Conservation (phyloP, 2,113 vertebrate genomes). For the Ptilorrhoa leucosticta region DNA sequence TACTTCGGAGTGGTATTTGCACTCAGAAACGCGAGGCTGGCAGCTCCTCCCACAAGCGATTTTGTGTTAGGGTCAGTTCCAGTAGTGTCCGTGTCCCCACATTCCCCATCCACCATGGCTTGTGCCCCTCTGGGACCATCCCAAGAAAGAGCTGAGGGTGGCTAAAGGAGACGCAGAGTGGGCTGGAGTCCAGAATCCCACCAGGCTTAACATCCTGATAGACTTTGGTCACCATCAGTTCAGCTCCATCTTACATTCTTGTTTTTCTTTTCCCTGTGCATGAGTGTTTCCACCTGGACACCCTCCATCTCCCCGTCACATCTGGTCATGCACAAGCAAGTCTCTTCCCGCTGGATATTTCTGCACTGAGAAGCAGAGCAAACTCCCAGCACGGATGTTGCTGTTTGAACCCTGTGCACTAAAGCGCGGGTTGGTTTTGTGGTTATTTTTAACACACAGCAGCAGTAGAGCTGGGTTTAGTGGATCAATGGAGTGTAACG, state of each 20-base stretch:
- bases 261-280: neutral
- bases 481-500: neutral
- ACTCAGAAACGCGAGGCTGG: neutral
- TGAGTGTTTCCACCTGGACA: neutral
- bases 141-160: neutral
- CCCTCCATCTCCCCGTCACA: neutral
- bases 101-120: neutral
- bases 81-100: neutral
- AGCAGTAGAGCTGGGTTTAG: neutral
- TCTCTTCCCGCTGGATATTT: neutral
- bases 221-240: neutral
- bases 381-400: neutral
- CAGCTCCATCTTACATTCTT: neutral
- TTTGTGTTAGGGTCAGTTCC: neutral
- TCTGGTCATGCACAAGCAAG: neutral
- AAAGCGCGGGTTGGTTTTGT: neutral
- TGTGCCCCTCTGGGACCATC: fast-evolving
- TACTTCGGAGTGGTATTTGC: neutral
- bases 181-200: neutral
- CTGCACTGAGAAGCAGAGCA: neutral
- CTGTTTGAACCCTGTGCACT: neutral
- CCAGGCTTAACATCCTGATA: neutral
- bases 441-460: neutral
- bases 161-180: neutral
- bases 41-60: neutral